Base-by-base conservation (phyloP, 2,888 invertebrate genomes). In the Reticulitermes lucifugus region DNA sequence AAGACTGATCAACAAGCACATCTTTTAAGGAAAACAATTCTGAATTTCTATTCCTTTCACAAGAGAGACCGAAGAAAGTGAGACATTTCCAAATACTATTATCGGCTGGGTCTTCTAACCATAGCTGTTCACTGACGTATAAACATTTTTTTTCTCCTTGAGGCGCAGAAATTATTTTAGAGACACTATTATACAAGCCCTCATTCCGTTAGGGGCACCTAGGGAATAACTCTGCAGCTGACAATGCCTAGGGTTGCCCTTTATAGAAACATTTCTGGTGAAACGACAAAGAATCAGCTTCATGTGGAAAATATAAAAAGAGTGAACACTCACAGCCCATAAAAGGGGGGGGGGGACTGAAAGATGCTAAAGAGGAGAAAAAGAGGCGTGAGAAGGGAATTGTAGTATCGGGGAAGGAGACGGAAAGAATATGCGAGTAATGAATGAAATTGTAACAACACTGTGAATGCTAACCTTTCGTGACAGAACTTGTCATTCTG, bases 351-450 rank as follows among this genome's bases (percentile, higher is more conserved):
- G 21, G n/a, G 60, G 14, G 22, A 41, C 41, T 75, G 41, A 55
- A 79, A 79, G 79, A 79, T 29, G 29, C 79, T 55, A 79, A 79
- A 79, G 55, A 79, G 79, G 14, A 43, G 18, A 25, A 77, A 46
- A 55, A 55, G n/a, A 55, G 79, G 79, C 79, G 46, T 79, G 79
- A 79, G 79, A 79, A 25, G 79, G 25, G 25, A 55, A 79, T 65
- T 25, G 25, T 25, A 7, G 65, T n/a, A n/a, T 51, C 46, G 79
- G n/a, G 51, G 73, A 43, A 77, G 75, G 43, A 25, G 9, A 18
- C 25, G 25, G 51, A 10, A 25, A 51, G 79, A 79, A 79, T 79
- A 25, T 65, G 25, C 4, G 10, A 7, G 25, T 79, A 79, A 79
- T 79, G 79, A 79, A 79, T 79, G 79, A 79, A 79, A 79, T 29